phyloP scores from a whole-genome alignment of 2,797 vertebrate genomes.

The Tadarida brasiliensis region DNA sequence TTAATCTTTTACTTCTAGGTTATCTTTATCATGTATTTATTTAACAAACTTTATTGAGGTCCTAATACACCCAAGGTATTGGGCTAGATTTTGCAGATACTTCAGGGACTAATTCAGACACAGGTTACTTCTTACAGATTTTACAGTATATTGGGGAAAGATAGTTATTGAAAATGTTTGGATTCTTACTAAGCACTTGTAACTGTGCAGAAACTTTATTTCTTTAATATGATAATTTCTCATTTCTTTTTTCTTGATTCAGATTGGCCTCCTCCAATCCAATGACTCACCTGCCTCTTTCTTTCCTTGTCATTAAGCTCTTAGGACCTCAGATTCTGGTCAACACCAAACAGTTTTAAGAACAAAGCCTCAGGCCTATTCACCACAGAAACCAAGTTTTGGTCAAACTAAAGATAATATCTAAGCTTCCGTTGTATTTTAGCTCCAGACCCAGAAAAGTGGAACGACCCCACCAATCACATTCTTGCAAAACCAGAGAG shows the following conservation, averaged over 20 bases:
- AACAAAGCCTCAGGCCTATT: no score
- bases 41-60: not conserved
- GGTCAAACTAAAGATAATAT: no score
- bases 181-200: not conserved
- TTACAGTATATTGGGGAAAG: not conserved
- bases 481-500: no score
- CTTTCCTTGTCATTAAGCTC: not conserved
- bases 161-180: not conserved
- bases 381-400: no score
- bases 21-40: not conserved
- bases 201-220: not conserved
- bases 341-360: no score
- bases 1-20: constrained; percentile 11
- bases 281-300: not conserved
- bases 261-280: not conserved
- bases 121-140: not conserved
- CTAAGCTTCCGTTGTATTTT: no score
- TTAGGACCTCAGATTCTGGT: not conserved
- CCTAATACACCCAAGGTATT: not conserved
- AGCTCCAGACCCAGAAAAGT: no score
- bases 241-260: not conserved
- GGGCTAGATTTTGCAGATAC: not conserved
- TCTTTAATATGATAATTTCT: not conserved
- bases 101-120: not conserved
- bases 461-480: no score